phyloP scores from a whole-genome alignment of 2,888 invertebrate species.

The Sepioteuthis lessoniana region DNA sequence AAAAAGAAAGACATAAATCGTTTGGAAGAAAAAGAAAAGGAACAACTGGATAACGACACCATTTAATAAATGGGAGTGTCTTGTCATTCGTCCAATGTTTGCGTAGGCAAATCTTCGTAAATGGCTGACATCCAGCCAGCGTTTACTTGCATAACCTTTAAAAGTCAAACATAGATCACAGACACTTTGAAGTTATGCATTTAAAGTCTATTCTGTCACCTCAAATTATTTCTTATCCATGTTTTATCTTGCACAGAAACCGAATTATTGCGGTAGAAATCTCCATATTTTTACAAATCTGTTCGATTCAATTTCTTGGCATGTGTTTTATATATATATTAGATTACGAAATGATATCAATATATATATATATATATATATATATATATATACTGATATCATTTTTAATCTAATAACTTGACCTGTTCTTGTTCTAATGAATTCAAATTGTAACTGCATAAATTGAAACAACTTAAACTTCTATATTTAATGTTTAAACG shows the following conservation, averaged over 20 bases:
- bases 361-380: too few relatives aligned
- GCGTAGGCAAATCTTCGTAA: neutral
- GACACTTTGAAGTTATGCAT: neutral
- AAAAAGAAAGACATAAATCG: neutral
- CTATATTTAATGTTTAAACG: too few relatives aligned
- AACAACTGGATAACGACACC: neutral
- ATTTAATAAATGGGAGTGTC: neutral
- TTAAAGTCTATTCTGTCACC: neutral
- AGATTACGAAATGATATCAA: too few relatives aligned
- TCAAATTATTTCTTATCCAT: neutral
- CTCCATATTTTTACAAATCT: neutral
- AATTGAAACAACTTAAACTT: too few relatives aligned
- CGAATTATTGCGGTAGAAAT: neutral
- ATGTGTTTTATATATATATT: neutral
- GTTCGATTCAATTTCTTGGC: neutral
- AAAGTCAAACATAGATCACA: constrained; percentile 33
- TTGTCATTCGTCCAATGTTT: neutral
- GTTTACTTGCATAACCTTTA: neutral
- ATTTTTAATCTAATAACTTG: too few relatives aligned
- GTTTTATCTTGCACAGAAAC: neutral
- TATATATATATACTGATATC: too few relatives aligned
- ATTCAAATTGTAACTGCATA: too few relatives aligned
- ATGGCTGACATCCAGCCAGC: neutral
- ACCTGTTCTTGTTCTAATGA: too few relatives aligned
- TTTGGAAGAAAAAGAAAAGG: neutral